Base-by-base conservation (phyloP, 2,888 invertebrate genomes). In the Galerucella pusilla region DNA sequence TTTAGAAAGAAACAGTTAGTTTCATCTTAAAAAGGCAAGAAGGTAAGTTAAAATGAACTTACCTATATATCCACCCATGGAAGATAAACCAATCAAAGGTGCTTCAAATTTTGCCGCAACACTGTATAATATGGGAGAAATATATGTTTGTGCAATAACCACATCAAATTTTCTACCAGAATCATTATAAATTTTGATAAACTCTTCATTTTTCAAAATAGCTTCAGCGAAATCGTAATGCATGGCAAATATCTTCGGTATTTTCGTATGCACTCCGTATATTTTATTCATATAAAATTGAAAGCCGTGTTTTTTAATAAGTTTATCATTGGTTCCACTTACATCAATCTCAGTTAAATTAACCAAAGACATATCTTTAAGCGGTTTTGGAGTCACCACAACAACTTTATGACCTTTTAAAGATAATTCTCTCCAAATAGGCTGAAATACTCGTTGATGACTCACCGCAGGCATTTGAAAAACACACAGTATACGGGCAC, bases 341-440 rank as follows among this genome's bases (percentile, higher is more conserved):
- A 84, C 80, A 70, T 85, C 83, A n/a, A 86, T 85, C 82, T 86
- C 85, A 1, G 84, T 85, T 28, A 86, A 73, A 74, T 86, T 86
- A 6, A 77, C 77, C 68, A 86, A 75, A 1, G 75, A 65, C 0
- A 81, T 75, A 68, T 85, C 84, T 28, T 82, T 83, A 35, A 86
- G 71, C 10, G 86, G 86, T 77, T 82, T 78, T 1, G 86, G 83
- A 2, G 85, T 85, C 25, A 86, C 77, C 0, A 85, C 83, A 20
- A 82, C 83, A 0, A 86, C 84, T 72, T 84, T 64, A 71, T 86
- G 86, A 6, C 86, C 86, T 71, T 83, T 80, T 69, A 84, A 78
- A 12, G 84, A 84, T 28, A 86, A 72, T 77, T 84, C 85, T 65
- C 76, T 80, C 84, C 84, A 85, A 25, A 84, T 78, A 25, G 84